Evolutionary conservation across 2,113 vertebrate species (phyloP).

Genomic region (Alligator mississippiensis): DNA sequence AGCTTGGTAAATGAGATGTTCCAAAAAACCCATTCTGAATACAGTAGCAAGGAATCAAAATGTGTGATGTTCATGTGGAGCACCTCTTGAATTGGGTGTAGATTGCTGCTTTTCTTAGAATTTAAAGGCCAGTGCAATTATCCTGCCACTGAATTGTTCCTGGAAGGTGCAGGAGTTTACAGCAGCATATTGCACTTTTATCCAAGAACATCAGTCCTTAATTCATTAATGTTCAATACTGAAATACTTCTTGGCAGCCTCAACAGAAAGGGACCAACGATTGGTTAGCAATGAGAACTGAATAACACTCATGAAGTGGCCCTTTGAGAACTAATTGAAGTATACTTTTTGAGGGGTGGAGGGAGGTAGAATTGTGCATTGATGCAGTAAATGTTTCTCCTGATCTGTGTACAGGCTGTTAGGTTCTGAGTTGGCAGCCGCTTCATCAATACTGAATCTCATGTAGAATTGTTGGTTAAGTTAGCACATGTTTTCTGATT

Average conservation of each 20-base stretch:
- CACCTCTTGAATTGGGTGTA: not conserved
- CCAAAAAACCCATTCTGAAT: not conserved
- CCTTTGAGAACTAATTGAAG: not conserved
- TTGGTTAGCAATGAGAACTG: too few species aligned
- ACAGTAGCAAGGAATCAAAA: not conserved
- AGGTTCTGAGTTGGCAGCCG: not conserved
- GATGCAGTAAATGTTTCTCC: not conserved
- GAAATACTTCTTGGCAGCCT: not conserved
- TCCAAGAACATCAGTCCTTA: not conserved
- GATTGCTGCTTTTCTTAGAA: not conserved
- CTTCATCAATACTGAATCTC: not conserved
- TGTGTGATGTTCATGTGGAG: not conserved
- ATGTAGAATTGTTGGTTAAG: too few species aligned
- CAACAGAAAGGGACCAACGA: not conserved
- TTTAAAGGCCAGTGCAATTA: not conserved
- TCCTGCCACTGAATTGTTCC: not conserved
- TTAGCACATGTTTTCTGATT: too few species aligned
- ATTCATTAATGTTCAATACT: not conserved
- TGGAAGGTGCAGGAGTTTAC: not conserved
- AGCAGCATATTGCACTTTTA: not conserved
- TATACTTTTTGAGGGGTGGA: not conserved
- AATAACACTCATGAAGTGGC: not conserved
- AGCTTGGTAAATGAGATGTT: not conserved
- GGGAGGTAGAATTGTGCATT: not conserved
- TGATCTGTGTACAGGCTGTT: not conserved